phyloP scores from a whole-genome alignment of 2,113 vertebrate genomes.

The Ageneiosus marmoratus region DNA sequence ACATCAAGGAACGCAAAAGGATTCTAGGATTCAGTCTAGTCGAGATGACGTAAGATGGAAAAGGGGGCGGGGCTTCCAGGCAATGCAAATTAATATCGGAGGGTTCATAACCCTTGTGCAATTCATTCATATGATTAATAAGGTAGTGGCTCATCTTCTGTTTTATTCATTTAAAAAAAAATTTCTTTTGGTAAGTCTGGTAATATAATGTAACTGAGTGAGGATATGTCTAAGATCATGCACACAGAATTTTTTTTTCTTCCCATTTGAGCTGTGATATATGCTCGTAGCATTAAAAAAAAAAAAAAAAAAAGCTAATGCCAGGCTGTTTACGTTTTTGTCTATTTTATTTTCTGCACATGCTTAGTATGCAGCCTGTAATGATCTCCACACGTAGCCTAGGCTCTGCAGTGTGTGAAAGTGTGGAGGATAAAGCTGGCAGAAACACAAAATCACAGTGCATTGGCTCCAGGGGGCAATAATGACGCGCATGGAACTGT shows the following conservation, averaged over 20 bases:
- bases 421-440: constrained; percentile 56
- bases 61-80: not conserved
- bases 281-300: not conserved
- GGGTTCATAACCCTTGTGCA: not conserved
- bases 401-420: constrained; percentile 48
- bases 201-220: not conserved
- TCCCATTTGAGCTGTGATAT: not conserved
- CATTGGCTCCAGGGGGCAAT: constrained; percentile 17
- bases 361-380: constrained; percentile 49
- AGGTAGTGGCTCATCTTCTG: too few relatives aligned
- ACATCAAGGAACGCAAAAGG: not conserved
- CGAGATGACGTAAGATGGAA: not conserved
- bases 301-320: not conserved
- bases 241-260: not conserved
- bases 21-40: not conserved
- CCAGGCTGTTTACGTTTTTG: not conserved
- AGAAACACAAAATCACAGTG: constrained; percentile 56
- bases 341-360: not conserved
- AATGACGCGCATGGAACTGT: constrained; percentile 42
- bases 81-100: not conserved
- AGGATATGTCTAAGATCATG: not conserved
- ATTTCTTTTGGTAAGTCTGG: not conserved
- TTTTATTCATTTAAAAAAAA: too few relatives aligned
- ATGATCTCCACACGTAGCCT: constrained; percentile 67
- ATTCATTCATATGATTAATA: too few relatives aligned